Conservation (phyloP, 2,888 invertebrate genomes). For the Ganaspis brasiliensis region DNA sequence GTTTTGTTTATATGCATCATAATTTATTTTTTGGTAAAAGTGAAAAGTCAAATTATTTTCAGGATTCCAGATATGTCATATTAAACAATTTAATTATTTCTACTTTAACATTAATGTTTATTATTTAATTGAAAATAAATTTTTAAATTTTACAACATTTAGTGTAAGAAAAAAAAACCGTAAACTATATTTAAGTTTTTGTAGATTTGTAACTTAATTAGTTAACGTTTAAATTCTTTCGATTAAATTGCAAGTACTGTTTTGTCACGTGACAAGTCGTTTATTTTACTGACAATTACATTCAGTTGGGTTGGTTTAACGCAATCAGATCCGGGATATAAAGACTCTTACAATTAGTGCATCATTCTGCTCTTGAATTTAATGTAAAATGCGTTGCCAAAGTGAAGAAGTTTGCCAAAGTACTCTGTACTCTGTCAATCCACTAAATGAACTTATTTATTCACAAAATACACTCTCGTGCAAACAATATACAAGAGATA, state of each 20-base stretch:
- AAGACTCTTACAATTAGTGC: not conserved
- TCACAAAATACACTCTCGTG: conserved; percentile 50
- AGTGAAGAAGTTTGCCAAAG: conserved; percentile 70
- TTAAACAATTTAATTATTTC: no score
- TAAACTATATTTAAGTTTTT: no score
- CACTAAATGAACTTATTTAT: conserved; percentile 73
- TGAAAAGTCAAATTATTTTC: no score
- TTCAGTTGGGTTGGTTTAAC: not conserved
- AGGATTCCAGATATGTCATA: no score
- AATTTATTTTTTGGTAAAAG: no score
- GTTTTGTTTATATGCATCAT: no score
- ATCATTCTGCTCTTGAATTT: conserved; percentile 63
- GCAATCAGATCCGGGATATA: not conserved
- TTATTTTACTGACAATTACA: conserved; percentile 24
- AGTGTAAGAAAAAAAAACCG: no score
- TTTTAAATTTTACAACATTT: no score
- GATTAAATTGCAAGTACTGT: not conserved
- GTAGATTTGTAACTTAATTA: no score
- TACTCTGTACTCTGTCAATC: conserved; percentile 75
- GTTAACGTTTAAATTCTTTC: no score
- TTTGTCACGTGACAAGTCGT: conserved; percentile 2
- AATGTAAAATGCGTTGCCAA: conserved; percentile 49
- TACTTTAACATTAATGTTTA: no score
- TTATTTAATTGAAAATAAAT: no score
- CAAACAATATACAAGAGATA: conserved; percentile 49